Conservation (phyloP, 2,797 vertebrate species). For the Megalops cyprinoides region DNA sequence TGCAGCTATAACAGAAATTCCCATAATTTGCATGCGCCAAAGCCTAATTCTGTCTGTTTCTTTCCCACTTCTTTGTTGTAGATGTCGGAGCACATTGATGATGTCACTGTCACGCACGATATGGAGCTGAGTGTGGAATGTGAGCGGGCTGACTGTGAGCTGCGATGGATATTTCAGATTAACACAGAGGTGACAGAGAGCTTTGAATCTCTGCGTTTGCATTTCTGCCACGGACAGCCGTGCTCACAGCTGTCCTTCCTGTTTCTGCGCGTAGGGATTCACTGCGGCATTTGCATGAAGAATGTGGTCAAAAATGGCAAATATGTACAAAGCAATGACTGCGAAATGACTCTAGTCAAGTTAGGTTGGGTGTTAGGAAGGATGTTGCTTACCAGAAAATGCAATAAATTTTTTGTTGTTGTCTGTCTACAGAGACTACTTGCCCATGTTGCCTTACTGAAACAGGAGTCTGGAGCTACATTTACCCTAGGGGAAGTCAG, state of each 20-base stretch:
- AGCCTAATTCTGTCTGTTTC: no score
- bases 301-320: no score
- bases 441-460: slow-evolving; percentile 78
- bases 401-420: background rate
- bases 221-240: no score
- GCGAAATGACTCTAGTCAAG: no score
- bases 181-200: slow-evolving; percentile 62
- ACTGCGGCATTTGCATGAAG: background rate
- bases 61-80: slow-evolving; percentile 48
- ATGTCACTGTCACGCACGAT: slow-evolving; percentile 56
- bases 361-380: background rate
- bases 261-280: background rate
- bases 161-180: slow-evolving; percentile 71
- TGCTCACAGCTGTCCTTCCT: background rate
- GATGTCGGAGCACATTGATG: slow-evolving; percentile 66
- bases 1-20: no score
- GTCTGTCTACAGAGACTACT: slow-evolving; percentile 29
- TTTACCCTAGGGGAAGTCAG: slow-evolving; percentile 72
- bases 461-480: slow-evolving; percentile 74
- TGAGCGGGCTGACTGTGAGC: slow-evolving; percentile 49
- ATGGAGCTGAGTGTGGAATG: slow-evolving; percentile 57
- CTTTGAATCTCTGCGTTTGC: background rate
- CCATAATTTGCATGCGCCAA: no score
- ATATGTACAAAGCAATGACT: background rate
- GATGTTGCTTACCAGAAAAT: background rate